Conservation (phyloP, 1,140 invertebrate genomes). For the Colletes latitarsis region DNA sequence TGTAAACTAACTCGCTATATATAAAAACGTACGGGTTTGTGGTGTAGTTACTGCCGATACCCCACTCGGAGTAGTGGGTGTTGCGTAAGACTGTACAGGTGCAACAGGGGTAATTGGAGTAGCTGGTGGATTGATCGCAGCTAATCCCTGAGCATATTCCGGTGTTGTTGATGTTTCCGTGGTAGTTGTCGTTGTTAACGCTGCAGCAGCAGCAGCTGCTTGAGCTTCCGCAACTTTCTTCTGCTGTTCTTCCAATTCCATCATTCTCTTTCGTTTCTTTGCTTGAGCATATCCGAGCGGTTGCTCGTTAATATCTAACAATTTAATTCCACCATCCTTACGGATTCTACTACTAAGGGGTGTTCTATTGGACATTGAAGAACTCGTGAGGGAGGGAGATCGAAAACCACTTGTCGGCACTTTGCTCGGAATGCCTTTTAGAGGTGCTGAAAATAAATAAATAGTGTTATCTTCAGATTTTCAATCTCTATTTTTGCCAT, state of each 20-base stretch:
- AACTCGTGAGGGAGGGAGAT: slow-evolving; percentile 83
- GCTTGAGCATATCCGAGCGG: slow-evolving; percentile 87
- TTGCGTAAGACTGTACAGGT: slow-evolving; percentile 69
- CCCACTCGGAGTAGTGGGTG: slow-evolving; percentile 70
- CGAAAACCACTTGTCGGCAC: slow-evolving; percentile 86
- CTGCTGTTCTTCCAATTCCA: slow-evolving; percentile 90
- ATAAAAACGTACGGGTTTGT: slow-evolving; percentile 67
- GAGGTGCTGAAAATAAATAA: slow-evolving; percentile 85
- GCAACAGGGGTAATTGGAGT: slow-evolving; percentile 66
- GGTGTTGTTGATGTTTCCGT: slow-evolving; percentile 81
- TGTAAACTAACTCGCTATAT: too few relatives aligned
- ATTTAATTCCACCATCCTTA: slow-evolving; percentile 95
- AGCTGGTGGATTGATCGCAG: slow-evolving; percentile 79
- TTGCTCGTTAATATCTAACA: slow-evolving; percentile 96
- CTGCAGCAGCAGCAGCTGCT: slow-evolving; percentile 79
- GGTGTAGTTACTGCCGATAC: slow-evolving; percentile 64
- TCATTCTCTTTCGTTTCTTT: slow-evolving; percentile 82
- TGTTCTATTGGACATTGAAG: slow-evolving; percentile 80
- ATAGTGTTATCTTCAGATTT: slow-evolving; percentile 4
- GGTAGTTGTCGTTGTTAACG: slow-evolving; percentile 78
- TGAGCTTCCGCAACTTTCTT: slow-evolving; percentile 86
- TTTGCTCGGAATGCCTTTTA: slow-evolving; percentile 94
- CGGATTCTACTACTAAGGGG: slow-evolving; percentile 82
- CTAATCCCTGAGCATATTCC: slow-evolving; percentile 90
- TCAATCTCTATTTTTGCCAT: not conserved